phyloP scores from a whole-genome alignment of 2,113 vertebrate genomes.

The Hirundichthys speculiger region DNA sequence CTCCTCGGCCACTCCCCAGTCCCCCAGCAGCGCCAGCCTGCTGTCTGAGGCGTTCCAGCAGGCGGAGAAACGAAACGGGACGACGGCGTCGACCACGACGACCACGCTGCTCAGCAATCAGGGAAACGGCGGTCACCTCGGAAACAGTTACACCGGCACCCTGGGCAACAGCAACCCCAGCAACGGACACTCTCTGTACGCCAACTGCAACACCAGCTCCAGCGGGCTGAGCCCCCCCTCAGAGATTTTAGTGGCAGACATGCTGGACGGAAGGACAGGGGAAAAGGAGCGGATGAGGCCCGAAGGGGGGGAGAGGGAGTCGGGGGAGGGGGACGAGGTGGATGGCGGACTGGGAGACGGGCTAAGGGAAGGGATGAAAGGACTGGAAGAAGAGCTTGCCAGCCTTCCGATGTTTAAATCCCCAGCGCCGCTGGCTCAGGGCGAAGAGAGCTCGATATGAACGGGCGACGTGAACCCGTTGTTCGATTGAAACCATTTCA shows the following conservation, averaged over 20 bases:
- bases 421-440: constrained; percentile 83
- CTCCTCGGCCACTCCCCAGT: constrained; percentile 85
- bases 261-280: constrained; percentile 67
- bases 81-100: constrained; percentile 64
- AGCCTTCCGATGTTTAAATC: constrained; percentile 74
- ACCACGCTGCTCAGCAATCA: constrained; percentile 78
- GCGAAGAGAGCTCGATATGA: constrained; percentile 90
- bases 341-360: constrained; percentile 65
- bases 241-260: constrained; percentile 58
- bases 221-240: constrained; percentile 61
- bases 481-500: constrained; percentile 16
- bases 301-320: constrained; percentile 41
- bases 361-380: constrained; percentile 49
- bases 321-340: constrained; percentile 30
- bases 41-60: constrained; percentile 80
- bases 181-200: constrained; percentile 50
- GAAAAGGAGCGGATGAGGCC: constrained; percentile 47
- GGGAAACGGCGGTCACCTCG: constrained; percentile 75
- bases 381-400: constrained; percentile 71
- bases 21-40: constrained; percentile 82
- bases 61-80: constrained; percentile 81
- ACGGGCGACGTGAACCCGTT: neutral
- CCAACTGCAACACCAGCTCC: constrained; percentile 65
- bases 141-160: constrained; percentile 45
- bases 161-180: constrained; percentile 57